Conservation (phyloP, 2,888 invertebrate species). For the Tipula confusa region DNA sequence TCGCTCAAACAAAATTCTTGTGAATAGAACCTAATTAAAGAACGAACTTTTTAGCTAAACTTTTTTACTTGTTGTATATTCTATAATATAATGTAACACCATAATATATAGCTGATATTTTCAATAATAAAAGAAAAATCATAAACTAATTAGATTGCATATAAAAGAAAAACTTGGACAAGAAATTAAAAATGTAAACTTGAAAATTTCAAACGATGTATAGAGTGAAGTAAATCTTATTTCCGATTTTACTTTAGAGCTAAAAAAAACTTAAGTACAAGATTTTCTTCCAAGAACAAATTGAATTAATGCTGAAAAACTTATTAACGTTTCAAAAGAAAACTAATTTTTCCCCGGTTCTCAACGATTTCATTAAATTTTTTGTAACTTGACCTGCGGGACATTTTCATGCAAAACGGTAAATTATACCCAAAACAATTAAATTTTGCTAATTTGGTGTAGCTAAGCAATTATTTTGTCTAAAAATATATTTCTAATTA, state of each 20-base stretch:
- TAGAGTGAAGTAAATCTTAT: not conserved
- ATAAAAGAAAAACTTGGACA: not conserved
- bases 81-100: not conserved
- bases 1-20: not conserved
- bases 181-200: not conserved
- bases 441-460: not conserved
- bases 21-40: conserved; percentile 20
- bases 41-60: not conserved
- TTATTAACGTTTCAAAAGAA: not conserved
- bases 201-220: not conserved
- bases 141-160: not conserved
- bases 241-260: not conserved
- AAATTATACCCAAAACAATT: not conserved
- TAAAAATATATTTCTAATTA: not conserved
- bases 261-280: not conserved
- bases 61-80: not conserved
- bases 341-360: not conserved
- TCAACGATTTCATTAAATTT: not conserved
- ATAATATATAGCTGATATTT: not conserved
- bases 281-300: not conserved
- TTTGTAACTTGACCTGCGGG: not conserved
- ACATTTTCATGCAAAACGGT: not conserved
- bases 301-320: not conserved
- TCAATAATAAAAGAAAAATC: not conserved
- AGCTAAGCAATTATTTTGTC: not conserved